Base-by-base conservation (phyloP, 2,113 vertebrate species). In the Copsychus sechellarum region DNA sequence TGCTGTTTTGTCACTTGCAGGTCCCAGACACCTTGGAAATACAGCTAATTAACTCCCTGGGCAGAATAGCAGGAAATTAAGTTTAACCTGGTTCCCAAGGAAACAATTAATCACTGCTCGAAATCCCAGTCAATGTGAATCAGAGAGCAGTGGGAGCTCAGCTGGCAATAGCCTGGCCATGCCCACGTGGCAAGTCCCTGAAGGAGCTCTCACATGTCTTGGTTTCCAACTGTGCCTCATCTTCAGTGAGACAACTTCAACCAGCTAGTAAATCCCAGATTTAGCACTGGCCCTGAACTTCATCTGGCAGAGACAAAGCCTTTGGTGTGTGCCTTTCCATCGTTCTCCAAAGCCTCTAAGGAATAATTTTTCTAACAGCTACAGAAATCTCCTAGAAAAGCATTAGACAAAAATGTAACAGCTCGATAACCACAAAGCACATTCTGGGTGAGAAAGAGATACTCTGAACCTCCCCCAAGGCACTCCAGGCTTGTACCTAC, bases 401-500 rank as follows among this genome's bases (percentile, higher is more conserved):
- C 45, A 25, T 65, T 22, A 22, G 34, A 13, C 47, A n/a, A 19
- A 79, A 77, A 86, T 66, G 7, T 0, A 64, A 70, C 4, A n/a
- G 24, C 19, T n/a, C 66, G 34, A 86, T 12, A 83, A 64, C 15
- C 64, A 60, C 42, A 78, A 65, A 81, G 28, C 38, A 38, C 33
- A 57, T 81, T 54, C 60, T 24, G 50, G 13, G 18, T 24, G n/a
- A 43, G 43, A 66, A 67, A 61, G 18, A 3, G 8, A 65, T 3
- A 33, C 17, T 5, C 10, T 71, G 76, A 83, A 29, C 5, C 54
- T 34, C 19, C 25, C 24, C 33, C 42, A 56, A 4, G 33, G 22
- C 40, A 15, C 47, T 64, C 48, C 33, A 71, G 19, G 21, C 45
- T 18, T 80, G 28, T 64, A 97, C 98, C 86, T 90, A 99, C 99